These are phyloP conservation scores for Lissocephala sabroskyi DNA, from an alignment of 2,888 invertebrate species.

Conservation along the genomic window DNA sequence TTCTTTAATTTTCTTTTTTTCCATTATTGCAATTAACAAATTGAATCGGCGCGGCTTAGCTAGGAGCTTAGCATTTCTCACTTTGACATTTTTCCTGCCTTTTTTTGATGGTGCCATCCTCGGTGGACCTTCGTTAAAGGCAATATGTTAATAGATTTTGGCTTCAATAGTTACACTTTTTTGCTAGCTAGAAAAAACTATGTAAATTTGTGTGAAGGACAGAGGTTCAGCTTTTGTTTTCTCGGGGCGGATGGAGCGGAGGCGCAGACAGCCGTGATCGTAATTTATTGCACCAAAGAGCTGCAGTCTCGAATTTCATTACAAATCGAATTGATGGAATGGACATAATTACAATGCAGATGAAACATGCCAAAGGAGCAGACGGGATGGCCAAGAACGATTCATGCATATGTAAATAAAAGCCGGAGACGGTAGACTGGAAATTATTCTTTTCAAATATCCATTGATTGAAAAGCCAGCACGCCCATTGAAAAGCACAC, in stretches of 20 bases:
- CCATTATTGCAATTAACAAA: slow-evolving; percentile 49
- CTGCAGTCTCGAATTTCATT: slow-evolving; percentile 41
- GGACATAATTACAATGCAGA: slow-evolving; percentile 58
- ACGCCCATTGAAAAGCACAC: slow-evolving; percentile 14
- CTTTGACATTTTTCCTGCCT: no score
- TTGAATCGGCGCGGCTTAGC: no score
- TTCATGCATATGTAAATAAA: neutral
- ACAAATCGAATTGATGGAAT: slow-evolving; percentile 51
- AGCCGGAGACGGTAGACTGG: slow-evolving; percentile 8
- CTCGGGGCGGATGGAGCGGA: no score
- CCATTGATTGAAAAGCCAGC: no score
- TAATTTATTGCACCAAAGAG: no score
- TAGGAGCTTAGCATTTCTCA: no score
- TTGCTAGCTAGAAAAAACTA: slow-evolving; percentile 14
- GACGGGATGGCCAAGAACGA: no score
- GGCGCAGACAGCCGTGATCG: neutral
- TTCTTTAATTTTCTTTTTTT: no score
- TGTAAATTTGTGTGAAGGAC: slow-evolving; percentile 34
- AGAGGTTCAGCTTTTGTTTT: no score
- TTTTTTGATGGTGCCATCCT: no score
- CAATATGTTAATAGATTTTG: slow-evolving; percentile 55
- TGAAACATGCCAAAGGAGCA: slow-evolving; percentile 31
- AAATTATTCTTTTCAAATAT: no score
- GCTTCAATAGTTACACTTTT: slow-evolving; percentile 12
- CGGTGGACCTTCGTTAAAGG: slow-evolving; percentile 33